Conservation (phyloP, 1,140 invertebrate genomes). For the Philopotamus ludificatus region DNA sequence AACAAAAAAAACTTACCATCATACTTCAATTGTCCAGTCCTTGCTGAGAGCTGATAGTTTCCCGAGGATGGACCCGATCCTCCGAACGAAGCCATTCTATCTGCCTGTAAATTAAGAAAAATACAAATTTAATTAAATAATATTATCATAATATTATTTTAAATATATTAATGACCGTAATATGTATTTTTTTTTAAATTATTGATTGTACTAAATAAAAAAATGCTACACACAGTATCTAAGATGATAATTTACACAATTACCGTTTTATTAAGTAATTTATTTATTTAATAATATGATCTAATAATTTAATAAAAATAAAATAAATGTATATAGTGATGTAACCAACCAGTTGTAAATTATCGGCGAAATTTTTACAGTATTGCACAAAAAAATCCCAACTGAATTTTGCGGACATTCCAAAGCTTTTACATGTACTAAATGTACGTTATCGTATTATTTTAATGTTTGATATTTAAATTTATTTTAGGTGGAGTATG, state of each 20-base stretch:
- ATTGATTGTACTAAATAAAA: no score
- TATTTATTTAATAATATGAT: no score
- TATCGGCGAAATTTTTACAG: slow-evolving; percentile 41
- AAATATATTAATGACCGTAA: background rate
- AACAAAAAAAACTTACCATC: slow-evolving; percentile 32
- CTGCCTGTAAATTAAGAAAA: slow-evolving; percentile 30
- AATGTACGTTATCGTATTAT: no score
- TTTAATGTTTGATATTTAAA: no score
- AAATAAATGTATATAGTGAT: background rate
- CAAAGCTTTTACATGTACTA: slow-evolving; percentile 1
- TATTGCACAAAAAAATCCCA: slow-evolving; percentile 40
- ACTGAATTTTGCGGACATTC: slow-evolving; percentile 40
- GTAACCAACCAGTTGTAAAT: slow-evolving; percentile 40
- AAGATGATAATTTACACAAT: no score
- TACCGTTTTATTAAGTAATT: no score
- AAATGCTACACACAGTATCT: no score
- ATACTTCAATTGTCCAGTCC: slow-evolving; percentile 38
- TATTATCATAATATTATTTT: background rate
- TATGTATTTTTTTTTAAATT: background rate
- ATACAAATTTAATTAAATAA: slow-evolving; percentile 9
- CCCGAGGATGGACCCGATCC: slow-evolving; percentile 22
- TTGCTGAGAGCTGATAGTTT: slow-evolving; percentile 33
- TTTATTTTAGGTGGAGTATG: background rate
- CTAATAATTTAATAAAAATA: no score
- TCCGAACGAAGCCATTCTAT: slow-evolving; percentile 40